Base-by-base conservation (phyloP, 2,888 invertebrate genomes). In the Caenorhabditis afra region DNA sequence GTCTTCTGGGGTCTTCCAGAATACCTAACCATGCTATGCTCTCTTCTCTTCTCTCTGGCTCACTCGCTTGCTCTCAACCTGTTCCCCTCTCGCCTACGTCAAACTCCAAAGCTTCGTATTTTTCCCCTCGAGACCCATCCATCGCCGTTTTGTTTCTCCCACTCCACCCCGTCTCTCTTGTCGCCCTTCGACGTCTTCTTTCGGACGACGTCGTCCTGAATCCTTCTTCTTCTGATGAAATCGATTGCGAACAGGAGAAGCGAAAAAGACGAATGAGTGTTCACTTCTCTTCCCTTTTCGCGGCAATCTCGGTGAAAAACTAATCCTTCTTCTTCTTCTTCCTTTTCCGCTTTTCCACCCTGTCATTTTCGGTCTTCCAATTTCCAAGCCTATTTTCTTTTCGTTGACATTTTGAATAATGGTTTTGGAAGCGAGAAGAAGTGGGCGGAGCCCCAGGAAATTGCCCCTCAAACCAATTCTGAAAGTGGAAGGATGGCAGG, bases 111-210 rank as follows among this genome's bases (percentile, higher is more conserved):
- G n/a, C n/a, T n/a, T 29, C 7, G 29, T 29, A 29, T 29, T 35
- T 57, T 57, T 73, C 65, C 64, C 65, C 65, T 50, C 58, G 71
- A 71, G 71, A 64, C 71, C 55, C 71, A 71, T 71, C 64, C 71
- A 71, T 71, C 71, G 29, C 39, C 49, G 39, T 71, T 64, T 62
- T 71, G 71, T 71, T 71, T 71, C 71, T 71, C 71, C 62, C 71
- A 71, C 71, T 49, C 71, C 22, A 18, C 45, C 61, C n/a, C n/a
- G 29, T 29, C 7, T 29, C 7, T 5, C 29, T 29, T 7, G 4
- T 29, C 29, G n/a, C 29, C 29, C 29, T 3, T 29, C 29, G 4
- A 5, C 29, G 29, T 29, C 7, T 29, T 29, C 29, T 29, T 29
- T 7, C 29, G n/a, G n/a, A n/a, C n/a, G n/a, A n/a, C n/a, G n/a